These are phyloP conservation scores for Macrophya alboannulata DNA, from an alignment of 2,888 invertebrate genomes.

Conservation along the genomic window DNA sequence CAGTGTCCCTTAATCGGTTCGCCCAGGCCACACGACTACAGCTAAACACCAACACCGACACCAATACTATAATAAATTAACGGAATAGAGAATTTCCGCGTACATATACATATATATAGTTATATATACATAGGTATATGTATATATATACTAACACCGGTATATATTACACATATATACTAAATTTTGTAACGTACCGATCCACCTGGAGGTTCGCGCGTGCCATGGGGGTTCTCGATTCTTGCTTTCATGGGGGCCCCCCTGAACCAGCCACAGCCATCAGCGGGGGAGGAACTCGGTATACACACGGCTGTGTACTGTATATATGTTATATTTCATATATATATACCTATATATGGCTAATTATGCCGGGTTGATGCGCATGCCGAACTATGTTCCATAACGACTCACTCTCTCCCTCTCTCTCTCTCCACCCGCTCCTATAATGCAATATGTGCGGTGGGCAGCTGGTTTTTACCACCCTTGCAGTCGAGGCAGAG, in stretches of 20 bases:
- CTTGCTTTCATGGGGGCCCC: slow-evolving; percentile 40
- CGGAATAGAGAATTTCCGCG: slow-evolving; percentile 4
- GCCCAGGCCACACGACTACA: not conserved
- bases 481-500: not conserved
- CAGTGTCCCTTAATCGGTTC: slow-evolving; percentile 19
- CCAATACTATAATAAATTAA: not conserved
- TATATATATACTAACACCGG: not conserved
- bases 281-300: slow-evolving; percentile 4
- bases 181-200: slow-evolving; percentile 62
- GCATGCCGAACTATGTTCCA: slow-evolving; percentile 7
- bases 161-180: slow-evolving; percentile 46
- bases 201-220: slow-evolving; percentile 55
- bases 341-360: slow-evolving; percentile 27
- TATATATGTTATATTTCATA: not conserved
- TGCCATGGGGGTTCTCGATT: slow-evolving; percentile 54
- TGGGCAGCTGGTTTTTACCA: slow-evolving; percentile 47
- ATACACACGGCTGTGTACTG: not conserved
- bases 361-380: slow-evolving; percentile 52
- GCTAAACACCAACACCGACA: no score
- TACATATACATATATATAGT: not conserved
- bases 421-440: not conserved
- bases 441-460: not conserved
- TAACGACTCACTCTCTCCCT: not conserved
- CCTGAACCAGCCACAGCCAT: not conserved
- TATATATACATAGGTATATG: not conserved